Percentiles rank a stretch among this genome's conserved stretches.
phyloP scores from a whole-genome alignment of 2,888 invertebrate genomes.

The Erebia epiphron region DNA sequence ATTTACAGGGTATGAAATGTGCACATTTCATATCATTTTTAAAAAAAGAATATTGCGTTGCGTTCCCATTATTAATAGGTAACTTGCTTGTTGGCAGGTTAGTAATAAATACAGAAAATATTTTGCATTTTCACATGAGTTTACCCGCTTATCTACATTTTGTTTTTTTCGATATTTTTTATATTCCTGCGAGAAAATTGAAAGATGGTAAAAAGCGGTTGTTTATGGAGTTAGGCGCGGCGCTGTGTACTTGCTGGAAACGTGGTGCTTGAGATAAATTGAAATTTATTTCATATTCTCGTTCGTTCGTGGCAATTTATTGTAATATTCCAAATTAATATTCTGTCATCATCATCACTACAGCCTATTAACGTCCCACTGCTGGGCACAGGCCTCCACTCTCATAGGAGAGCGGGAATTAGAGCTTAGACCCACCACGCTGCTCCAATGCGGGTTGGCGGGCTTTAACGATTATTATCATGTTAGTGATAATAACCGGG shows the following conservation, averaged over 20 bases:
- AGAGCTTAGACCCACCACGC: too few relatives aligned
- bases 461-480: too few relatives aligned
- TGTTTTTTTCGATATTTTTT: conserved; percentile 1
- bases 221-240: conserved; percentile 15
- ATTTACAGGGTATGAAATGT: too few relatives aligned
- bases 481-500: too few relatives aligned
- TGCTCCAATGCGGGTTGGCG: too few relatives aligned
- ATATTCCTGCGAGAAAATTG: conserved; percentile 14
- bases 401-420: too few relatives aligned
- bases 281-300: conserved; percentile 8
- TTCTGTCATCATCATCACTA: too few relatives aligned
- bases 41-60: background rate
- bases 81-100: background rate
- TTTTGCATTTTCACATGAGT: background rate
- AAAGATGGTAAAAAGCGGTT: conserved; percentile 18
- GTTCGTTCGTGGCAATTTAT: background rate
- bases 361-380: too few relatives aligned
- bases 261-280: background rate
- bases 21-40: too few relatives aligned
- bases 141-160: background rate
- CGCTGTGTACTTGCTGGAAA: background rate
- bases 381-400: too few relatives aligned
- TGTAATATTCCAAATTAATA: conserved; percentile 1
- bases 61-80: background rate
- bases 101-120: background rate